Evolutionary conservation across 35 echinoderm and acorn worm species (phyloP), one percentile per base, ranked within the genome.

Genomic region (Holothuria glaberrima): DNA sequence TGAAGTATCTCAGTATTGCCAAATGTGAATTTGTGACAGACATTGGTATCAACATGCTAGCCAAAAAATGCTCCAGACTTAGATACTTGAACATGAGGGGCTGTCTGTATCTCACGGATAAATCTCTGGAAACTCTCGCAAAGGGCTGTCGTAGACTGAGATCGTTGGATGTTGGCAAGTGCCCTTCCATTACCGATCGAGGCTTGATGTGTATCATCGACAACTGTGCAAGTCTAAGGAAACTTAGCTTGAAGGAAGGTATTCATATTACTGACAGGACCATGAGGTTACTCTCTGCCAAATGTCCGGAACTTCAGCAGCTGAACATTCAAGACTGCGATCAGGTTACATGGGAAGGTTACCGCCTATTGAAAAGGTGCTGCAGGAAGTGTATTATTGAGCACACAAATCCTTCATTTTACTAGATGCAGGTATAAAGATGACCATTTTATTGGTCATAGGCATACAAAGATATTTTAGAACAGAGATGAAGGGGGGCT

Each of bases 401-500:
- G 68, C 97, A 99, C 58, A 99, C 97, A 57, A 99, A 99, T 58
- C 97, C 97, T 54, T 94, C 93, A 64, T 99, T 99, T 78, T 99
- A 99, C 74, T 99, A 76, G 73, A 32, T 54, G 50, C 12, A n/a
- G 50, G 13, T 54, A 9, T 54, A 9, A 54, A 54, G 50, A 54
- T 54, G 5, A 54, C 50, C 9, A 54, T 12, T 54, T 17, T 9
- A 54, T 54, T 54, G 50, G 50, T 7, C 36, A 41, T n/a, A n/a
- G n/a, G n/a, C n/a, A n/a, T n/a, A n/a, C n/a, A n/a, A n/a, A n/a
- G n/a, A n/a, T n/a, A n/a, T n/a, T n/a, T n/a, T n/a, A n/a, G n/a
- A n/a, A n/a, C n/a, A n/a, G n/a, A n/a, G n/a, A n/a, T n/a, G n/a
- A n/a, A n/a, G n/a, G n/a, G n/a, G n/a, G n/a, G n/a, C n/a, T n/a